phyloP scores from a whole-genome alignment of 2,797 vertebrate genomes.

The Apodemus agrarius region DNA sequence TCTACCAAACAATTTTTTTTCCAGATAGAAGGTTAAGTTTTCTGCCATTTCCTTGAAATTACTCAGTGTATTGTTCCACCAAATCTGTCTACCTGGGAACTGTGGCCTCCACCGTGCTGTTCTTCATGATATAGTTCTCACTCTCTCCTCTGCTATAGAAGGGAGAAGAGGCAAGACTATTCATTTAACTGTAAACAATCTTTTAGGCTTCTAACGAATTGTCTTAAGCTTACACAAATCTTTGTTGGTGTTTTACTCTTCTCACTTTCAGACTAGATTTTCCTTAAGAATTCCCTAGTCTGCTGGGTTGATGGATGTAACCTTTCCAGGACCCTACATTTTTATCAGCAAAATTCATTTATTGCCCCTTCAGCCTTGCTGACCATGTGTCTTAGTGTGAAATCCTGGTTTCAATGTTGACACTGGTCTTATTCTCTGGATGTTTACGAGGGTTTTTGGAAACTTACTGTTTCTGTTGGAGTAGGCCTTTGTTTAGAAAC shows the following conservation, averaged over 20 bases:
- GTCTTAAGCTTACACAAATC: background rate
- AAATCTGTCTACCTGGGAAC: background rate
- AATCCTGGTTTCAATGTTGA: background rate
- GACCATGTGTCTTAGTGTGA: background rate
- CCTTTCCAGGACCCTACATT: background rate
- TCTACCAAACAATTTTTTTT: background rate
- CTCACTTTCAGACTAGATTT: background rate
- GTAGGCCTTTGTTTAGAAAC: background rate
- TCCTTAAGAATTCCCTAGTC: background rate
- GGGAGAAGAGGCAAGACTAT: background rate
- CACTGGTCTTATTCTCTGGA: background rate
- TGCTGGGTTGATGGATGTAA: background rate
- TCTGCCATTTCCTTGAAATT: background rate
- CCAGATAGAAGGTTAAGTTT: background rate
- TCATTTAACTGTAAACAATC: background rate
- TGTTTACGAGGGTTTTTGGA: background rate
- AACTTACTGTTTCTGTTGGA: background rate
- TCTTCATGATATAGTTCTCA: background rate
- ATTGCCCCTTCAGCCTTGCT: background rate
- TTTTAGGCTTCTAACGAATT: background rate
- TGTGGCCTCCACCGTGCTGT: too few relatives aligned
- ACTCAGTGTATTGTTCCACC: background rate
- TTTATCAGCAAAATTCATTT: background rate
- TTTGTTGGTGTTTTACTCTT: background rate
- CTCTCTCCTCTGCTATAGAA: background rate